A percentile compares a stretch with the other conserved stretches of the same genome.
These are phyloP conservation scores for Chelon labrosus DNA, from an alignment of 2,797 vertebrate genomes.

Conservation along the genomic window DNA sequence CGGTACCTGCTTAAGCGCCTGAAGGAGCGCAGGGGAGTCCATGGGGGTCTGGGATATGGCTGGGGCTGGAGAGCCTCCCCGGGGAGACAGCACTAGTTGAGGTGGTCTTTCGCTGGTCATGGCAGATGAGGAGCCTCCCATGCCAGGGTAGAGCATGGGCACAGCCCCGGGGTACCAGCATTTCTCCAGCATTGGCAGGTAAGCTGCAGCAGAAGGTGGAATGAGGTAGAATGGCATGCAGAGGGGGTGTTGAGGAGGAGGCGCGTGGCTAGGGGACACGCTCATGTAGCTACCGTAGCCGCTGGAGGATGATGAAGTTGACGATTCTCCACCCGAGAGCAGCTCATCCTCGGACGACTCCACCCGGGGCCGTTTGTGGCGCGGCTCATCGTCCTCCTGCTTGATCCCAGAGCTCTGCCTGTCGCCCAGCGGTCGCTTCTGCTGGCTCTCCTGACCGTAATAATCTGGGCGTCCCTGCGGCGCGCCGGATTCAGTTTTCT, in stretches of 20 bases:
- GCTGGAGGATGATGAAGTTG: conserved; percentile 75
- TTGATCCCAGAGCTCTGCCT: conserved; percentile 88
- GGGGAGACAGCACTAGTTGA: conserved; percentile 88
- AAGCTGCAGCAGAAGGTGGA: conserved; percentile 92
- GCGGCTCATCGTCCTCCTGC: conserved; percentile 91
- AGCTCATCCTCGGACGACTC: conserved; percentile 91
- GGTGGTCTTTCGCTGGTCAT: conserved; percentile 86
- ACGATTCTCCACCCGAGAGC: conserved; percentile 83
- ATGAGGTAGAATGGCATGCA: conserved; percentile 99
- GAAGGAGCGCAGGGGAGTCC: conserved; percentile 94
- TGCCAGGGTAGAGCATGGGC: conserved; percentile 91
- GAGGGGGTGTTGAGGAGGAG: conserved; percentile 81
- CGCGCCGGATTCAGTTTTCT: conserved; percentile 87
- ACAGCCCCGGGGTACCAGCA: conserved; percentile 95
- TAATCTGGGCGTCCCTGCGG: conserved; percentile 75
- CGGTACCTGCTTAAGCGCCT: conserved; percentile 96
- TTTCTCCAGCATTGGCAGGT: conserved; percentile 98
- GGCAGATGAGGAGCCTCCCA: conserved; percentile 86
- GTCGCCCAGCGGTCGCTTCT: conserved; percentile 84
- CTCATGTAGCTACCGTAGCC: conserved; percentile 87
- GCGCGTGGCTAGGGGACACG: conserved; percentile 90
- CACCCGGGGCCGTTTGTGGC: conserved; percentile 87
- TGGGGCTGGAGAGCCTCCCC: conserved; percentile 89
- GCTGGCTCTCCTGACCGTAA: conserved; percentile 82
- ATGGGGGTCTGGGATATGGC: conserved; percentile 86